Conservation (phyloP, 2,888 invertebrate species). For the Stomorhina lunata region DNA sequence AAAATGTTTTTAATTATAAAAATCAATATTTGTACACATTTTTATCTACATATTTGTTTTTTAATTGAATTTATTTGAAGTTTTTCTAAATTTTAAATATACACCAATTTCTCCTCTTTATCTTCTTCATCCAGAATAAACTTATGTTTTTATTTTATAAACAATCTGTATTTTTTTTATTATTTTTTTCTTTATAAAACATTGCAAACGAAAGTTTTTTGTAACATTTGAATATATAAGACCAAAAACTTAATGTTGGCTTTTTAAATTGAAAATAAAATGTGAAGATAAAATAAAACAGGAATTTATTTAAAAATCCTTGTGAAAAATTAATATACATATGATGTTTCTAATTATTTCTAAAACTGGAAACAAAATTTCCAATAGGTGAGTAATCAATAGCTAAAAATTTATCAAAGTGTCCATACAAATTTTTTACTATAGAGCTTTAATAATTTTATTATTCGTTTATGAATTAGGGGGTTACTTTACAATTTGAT, state of each 20-base stretch:
- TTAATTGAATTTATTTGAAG: slow-evolving; percentile 14
- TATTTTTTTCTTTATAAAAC: slow-evolving; percentile 32
- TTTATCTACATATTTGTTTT: slow-evolving; percentile 7
- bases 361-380: no score
- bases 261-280: slow-evolving; percentile 46
- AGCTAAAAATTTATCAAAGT: no score
- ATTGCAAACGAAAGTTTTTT: slow-evolving; percentile 33
- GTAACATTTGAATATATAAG: slow-evolving; percentile 33
- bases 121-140: no score
- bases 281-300: slow-evolving; percentile 31
- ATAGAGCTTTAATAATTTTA: no score
- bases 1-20: no score
- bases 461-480: no score
- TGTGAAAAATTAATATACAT: slow-evolving; percentile 16
- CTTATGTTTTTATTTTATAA: no score
- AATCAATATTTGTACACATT: slow-evolving; percentile 28
- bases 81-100: slow-evolving; percentile 46
- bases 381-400: no score
- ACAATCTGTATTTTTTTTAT: slow-evolving; percentile 26
- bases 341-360: slow-evolving; percentile 23
- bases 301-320: slow-evolving; percentile 59
- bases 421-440: no score
- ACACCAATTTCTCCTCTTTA: slow-evolving; percentile 45
- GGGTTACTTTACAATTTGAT: no score
- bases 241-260: slow-evolving; percentile 46